Evolutionary conservation across 2,888 invertebrate species (phyloP).

Genomic region (Celastrina argiolus): DNA sequence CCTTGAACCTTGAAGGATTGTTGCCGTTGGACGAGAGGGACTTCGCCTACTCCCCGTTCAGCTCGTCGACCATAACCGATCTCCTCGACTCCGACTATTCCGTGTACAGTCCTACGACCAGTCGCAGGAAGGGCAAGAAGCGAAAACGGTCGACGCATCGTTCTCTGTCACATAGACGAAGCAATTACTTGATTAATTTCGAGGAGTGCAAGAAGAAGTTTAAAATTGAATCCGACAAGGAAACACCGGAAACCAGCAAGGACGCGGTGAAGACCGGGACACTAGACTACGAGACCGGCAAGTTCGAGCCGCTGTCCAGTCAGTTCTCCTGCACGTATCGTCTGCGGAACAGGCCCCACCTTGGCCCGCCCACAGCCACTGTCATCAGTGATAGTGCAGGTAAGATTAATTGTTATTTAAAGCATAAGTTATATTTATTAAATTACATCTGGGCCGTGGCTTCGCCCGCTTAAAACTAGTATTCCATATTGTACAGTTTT

Average conservation of each 20-base stretch:
- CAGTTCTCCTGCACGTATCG: constrained; percentile 50
- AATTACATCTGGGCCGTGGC: too few relatives aligned
- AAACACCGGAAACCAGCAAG: constrained; percentile 49
- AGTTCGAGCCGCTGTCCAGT: constrained; percentile 43
- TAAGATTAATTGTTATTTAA: constrained; percentile 37
- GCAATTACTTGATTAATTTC: constrained; percentile 53
- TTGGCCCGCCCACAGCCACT: constrained; percentile 59
- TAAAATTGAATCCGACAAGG: constrained; percentile 74
- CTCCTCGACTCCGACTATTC: constrained; percentile 71
- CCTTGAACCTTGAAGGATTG: constrained; percentile 57
- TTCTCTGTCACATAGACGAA: constrained; percentile 61
- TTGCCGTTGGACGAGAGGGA: constrained; percentile 73
- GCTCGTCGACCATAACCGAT: constrained; percentile 71
- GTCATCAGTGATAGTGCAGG: constrained; percentile 62
- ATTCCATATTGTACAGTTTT: too few relatives aligned
- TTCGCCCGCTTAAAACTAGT: too few relatives aligned
- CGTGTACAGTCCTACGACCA: constrained; percentile 68
- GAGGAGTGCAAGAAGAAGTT: constrained; percentile 68
- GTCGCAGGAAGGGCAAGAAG: constrained; percentile 65
- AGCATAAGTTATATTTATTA: too few relatives aligned
- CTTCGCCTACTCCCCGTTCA: constrained; percentile 72
- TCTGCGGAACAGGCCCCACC: constrained; percentile 52
- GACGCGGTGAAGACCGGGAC: constrained; percentile 43
- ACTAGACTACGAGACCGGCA: constrained; percentile 52
- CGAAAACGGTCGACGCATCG: constrained; percentile 66